phyloP scores from a whole-genome alignment of 2,113 vertebrate species.

The Anoplopoma fimbria region DNA sequence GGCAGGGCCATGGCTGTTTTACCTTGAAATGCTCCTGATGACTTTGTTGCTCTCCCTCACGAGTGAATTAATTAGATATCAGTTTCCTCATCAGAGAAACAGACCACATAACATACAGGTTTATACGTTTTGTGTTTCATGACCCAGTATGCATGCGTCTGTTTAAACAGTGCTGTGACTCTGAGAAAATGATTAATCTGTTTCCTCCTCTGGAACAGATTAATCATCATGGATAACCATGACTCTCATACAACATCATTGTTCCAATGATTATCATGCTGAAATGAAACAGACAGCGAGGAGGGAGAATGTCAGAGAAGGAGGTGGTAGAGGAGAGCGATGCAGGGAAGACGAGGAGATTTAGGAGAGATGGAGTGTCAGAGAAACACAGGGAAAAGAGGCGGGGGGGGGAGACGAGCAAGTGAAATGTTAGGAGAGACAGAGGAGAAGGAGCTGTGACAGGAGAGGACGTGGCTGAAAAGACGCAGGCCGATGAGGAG shows the following conservation, averaged over 20 bases:
- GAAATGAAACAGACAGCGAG: conserved; percentile 27
- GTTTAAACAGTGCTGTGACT: conserved; percentile 34
- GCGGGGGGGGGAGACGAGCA: background rate
- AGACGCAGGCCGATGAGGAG: conserved; percentile 56
- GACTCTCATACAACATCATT: conserved; percentile 65
- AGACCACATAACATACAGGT: conserved; percentile 1
- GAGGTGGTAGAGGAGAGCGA: conserved; percentile 23
- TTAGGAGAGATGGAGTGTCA: conserved; percentile 44
- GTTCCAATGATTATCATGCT: conserved; percentile 58
- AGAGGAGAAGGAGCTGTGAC: conserved; percentile 60
- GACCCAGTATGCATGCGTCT: conserved; percentile 47
- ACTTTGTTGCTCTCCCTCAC: conserved; percentile 12
- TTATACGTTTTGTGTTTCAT: conserved; percentile 33
- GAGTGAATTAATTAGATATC: background rate
- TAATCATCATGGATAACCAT: conserved; percentile 59
- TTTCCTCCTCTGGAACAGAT: conserved; percentile 45
- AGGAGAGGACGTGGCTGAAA: conserved; percentile 52
- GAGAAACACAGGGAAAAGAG: background rate
- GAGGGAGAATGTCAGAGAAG: conserved; percentile 38
- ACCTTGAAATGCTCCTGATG: conserved; percentile 15
- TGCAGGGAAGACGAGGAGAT: conserved; percentile 31
- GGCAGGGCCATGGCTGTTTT: conserved; percentile 6
- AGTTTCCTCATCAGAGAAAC: conserved; percentile 3
- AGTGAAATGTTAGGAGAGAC: conserved; percentile 17
- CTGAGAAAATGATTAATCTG: conserved; percentile 52